Evolutionary conservation across 2,113 vertebrate genomes (phyloP).

Genomic region (Dendrocopos noguchii): DNA sequence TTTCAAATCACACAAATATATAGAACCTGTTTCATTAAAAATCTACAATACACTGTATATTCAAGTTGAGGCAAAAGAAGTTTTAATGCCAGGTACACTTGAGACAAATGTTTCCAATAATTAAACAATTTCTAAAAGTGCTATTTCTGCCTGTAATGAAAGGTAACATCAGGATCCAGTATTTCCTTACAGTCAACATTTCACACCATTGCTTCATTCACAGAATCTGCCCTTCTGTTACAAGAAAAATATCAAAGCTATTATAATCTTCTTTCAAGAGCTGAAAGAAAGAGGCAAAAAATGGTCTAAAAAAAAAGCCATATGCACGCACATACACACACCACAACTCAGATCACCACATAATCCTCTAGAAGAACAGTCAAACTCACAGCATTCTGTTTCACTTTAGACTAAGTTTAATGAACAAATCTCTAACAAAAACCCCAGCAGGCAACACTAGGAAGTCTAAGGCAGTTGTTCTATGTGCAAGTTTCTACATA

Average conservation of each 20-base stretch:
- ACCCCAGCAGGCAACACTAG: background rate
- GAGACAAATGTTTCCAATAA: conserved; percentile 70
- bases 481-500: conserved; percentile 46
- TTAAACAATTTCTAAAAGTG: conserved; percentile 76
- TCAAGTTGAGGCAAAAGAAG: conserved; percentile 77
- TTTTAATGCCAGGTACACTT: conserved; percentile 70
- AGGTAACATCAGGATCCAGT: conserved; percentile 58
- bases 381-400: conserved; percentile 68
- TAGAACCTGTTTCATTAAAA: conserved; percentile 80
- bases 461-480: conserved; percentile 71
- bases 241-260: conserved; percentile 77
- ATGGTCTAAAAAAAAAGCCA: conserved; percentile 47
- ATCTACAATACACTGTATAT: conserved; percentile 82
- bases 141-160: conserved; percentile 68
- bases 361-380: conserved; percentile 46
- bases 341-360: conserved; percentile 52
- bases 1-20: conserved; percentile 81
- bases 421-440: conserved; percentile 9
- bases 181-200: conserved; percentile 50
- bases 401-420: conserved; percentile 54
- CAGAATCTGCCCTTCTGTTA: conserved; percentile 68
- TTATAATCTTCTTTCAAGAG: conserved; percentile 50
- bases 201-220: conserved; percentile 69
- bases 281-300: conserved; percentile 48
- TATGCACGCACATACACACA: conserved; percentile 10